A percentile compares a stretch with the other conserved stretches of the same genome.
phyloP scores from a whole-genome alignment of 2,113 vertebrate species.

The Columba janthina region DNA sequence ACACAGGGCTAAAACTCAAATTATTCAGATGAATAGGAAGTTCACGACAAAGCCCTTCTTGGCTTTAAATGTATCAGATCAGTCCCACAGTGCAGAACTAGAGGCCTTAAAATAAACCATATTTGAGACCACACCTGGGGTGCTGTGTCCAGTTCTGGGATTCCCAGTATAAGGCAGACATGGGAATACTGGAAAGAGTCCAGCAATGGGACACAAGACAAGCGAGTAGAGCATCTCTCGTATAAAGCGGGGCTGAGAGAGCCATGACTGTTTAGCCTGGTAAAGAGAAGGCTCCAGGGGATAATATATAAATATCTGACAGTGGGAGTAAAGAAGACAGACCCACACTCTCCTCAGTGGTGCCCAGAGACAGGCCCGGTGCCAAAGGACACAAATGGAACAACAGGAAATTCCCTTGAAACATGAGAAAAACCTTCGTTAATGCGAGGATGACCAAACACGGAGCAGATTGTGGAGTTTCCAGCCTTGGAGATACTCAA shows the following conservation, averaged over 20 bases:
- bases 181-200: neutral
- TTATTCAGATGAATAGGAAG: neutral
- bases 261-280: neutral
- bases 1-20: rapidly evolving
- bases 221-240: neutral
- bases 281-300: neutral
- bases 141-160: neutral
- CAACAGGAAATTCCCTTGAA: neutral
- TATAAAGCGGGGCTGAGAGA: neutral
- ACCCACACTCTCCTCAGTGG: neutral
- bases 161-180: neutral
- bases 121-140: neutral
- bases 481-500: neutral
- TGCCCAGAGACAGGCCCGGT: neutral
- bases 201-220: neutral
- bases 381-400: neutral
- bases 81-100: neutral
- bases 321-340: neutral
- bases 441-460: neutral
- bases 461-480: neutral
- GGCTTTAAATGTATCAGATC: neutral
- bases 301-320: neutral
- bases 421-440: neutral
- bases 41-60: neutral
- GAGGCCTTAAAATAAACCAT: neutral